Evolutionary conservation across 2,888 invertebrate genomes (phyloP).

Genomic region (Homarus gammarus): DNA sequence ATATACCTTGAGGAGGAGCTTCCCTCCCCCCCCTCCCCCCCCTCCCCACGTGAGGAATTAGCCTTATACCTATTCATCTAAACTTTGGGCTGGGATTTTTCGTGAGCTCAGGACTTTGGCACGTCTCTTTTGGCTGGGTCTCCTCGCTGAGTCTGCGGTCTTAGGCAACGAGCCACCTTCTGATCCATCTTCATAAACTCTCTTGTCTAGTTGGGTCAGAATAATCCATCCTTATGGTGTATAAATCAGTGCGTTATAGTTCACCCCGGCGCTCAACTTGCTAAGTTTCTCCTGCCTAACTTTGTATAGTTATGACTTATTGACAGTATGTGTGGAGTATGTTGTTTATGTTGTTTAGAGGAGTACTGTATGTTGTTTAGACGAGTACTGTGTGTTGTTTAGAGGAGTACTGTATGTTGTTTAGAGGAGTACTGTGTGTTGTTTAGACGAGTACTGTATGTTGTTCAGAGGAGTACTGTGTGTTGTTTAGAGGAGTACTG

Average conservation of each 20-base stretch:
- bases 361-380: no score
- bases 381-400: no score
- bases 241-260: not conserved
- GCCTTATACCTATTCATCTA: constrained; percentile 7
- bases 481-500: no score
- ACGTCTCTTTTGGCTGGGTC: not conserved
- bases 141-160: not conserved
- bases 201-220: constrained; percentile 7
- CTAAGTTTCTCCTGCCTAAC: no score
- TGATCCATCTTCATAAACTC: constrained; percentile 2
- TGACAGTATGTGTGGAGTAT: no score
- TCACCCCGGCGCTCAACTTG: no score
- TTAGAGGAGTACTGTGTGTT: no score
- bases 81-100: constrained; percentile 2
- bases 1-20: not conserved
- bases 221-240: not conserved
- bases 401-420: no score
- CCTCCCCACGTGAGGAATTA: not conserved
- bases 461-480: no score
- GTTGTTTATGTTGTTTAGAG: no score
- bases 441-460: no score
- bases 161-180: not conserved
- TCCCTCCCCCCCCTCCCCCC: not conserved
- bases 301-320: no score
- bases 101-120: constrained; percentile 9